Conservation (phyloP, 2,113 vertebrate species). For the Cyanoderma ruficeps region DNA sequence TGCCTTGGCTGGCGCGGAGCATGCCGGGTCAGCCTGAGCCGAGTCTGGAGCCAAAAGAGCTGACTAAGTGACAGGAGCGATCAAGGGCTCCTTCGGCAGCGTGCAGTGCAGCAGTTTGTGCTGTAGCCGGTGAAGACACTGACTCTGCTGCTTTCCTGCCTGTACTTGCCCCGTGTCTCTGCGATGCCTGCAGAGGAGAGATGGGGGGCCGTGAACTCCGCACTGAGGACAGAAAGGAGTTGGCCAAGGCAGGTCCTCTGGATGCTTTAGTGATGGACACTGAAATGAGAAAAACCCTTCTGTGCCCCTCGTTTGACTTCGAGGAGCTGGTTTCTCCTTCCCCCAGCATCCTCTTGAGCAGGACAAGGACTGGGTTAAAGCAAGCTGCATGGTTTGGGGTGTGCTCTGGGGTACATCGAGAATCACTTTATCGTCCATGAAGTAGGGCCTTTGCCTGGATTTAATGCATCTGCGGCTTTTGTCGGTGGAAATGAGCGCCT, state of each 20-base stretch:
- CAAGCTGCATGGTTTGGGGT: neutral
- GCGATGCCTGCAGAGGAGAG: neutral
- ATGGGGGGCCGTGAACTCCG: neutral
- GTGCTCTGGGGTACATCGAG: neutral
- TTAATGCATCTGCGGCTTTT: neutral
- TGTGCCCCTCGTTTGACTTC: neutral
- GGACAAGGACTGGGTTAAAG: neutral
- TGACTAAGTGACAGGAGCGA: constrained; percentile 37
- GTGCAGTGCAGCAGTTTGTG: neutral
- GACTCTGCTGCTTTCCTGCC: constrained; percentile 40
- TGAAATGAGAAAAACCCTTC: neutral
- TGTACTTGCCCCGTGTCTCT: neutral
- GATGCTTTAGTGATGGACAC: neutral
- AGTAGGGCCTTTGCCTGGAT: neutral
- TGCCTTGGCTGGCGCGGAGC: neutral
- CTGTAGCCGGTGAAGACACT: neutral
- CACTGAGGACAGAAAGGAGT: neutral
- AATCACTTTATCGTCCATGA: neutral
- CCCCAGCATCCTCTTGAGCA: neutral
- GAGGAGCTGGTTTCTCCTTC: neutral
- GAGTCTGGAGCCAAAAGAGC: neutral
- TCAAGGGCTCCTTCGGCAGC: constrained; percentile 16
- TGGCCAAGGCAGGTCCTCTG: neutral
- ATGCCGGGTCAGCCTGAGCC: neutral
- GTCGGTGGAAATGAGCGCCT: neutral